phyloP scores from a whole-genome alignment of 2,113 vertebrate genomes.

The Xerus inauris region DNA sequence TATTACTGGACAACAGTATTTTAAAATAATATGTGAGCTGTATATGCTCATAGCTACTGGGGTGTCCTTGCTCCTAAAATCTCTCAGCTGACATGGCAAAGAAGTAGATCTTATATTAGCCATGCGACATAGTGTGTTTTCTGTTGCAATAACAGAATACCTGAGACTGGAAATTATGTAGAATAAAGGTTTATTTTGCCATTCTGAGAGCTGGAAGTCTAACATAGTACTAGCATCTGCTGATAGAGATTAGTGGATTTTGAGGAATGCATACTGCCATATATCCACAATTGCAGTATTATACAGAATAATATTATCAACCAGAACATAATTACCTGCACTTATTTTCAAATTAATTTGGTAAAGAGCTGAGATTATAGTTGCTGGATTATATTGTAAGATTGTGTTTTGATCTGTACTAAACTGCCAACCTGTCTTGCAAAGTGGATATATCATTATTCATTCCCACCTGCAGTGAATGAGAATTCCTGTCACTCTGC shows the following conservation, averaged over 20 bases:
- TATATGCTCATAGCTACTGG: background rate
- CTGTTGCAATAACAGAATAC: background rate
- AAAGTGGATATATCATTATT: background rate
- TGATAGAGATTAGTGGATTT: background rate
- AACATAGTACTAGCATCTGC: background rate
- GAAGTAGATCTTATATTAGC: background rate
- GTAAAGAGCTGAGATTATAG: background rate
- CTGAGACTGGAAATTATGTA: background rate
- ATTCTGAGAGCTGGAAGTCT: background rate
- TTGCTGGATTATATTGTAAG: background rate
- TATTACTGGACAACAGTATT: background rate
- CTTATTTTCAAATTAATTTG: background rate
- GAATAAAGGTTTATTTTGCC: background rate
- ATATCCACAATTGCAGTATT: background rate
- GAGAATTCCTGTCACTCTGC: background rate
- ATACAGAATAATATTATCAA: background rate
- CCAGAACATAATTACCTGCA: background rate
- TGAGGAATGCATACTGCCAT: background rate
- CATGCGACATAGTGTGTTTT: background rate
- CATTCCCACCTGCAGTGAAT: background rate
- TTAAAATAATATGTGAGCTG: background rate
- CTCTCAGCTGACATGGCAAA: background rate
- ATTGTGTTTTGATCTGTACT: background rate
- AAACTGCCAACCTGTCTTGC: background rate
- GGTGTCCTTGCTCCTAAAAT: fast-evolving